Conservation (phyloP, 2,113 vertebrate genomes). For the Dromiciops gliroides region DNA sequence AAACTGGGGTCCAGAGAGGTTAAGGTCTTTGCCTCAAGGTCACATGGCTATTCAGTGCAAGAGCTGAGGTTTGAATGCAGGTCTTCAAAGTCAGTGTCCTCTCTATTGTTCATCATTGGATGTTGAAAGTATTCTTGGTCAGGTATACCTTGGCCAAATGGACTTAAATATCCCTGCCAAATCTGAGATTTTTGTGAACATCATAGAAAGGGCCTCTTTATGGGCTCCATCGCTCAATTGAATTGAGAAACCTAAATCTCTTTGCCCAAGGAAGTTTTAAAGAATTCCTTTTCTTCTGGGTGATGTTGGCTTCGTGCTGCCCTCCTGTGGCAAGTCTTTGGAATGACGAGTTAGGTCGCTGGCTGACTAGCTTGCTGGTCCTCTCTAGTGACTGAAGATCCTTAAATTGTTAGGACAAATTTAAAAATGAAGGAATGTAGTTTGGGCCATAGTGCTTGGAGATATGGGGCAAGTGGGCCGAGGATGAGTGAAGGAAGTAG, state of each 20-base stretch:
- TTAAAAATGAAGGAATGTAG: too few species aligned
- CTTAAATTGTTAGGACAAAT: neutral
- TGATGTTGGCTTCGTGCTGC: constrained; percentile 51
- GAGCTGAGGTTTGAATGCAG: neutral
- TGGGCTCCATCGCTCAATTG: too few species aligned
- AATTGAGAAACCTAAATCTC: neutral
- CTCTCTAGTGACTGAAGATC: fast-evolving
- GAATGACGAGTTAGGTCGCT: neutral
- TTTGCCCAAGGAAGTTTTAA: neutral
- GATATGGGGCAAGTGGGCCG: too few species aligned
- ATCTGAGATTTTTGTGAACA: neutral
- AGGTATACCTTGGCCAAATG: too few species aligned
- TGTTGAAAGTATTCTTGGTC: neutral
- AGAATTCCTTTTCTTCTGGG: neutral
- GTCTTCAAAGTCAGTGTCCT: neutral
- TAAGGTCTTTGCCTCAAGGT: neutral
- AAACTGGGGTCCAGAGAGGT: neutral
- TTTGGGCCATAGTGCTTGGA: too few species aligned
- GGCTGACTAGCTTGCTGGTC: too few species aligned
- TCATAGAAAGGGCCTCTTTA: neutral
- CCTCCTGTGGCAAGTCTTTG: neutral
- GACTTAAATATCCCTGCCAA: neutral
- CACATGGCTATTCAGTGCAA: too few species aligned
- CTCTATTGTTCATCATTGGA: neutral
- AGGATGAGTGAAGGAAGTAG: neutral